Percentiles rank a stretch among this genome's conserved stretches.
phyloP scores from a whole-genome alignment of 2,797 vertebrate species.

The Taeniopygia guttata region DNA sequence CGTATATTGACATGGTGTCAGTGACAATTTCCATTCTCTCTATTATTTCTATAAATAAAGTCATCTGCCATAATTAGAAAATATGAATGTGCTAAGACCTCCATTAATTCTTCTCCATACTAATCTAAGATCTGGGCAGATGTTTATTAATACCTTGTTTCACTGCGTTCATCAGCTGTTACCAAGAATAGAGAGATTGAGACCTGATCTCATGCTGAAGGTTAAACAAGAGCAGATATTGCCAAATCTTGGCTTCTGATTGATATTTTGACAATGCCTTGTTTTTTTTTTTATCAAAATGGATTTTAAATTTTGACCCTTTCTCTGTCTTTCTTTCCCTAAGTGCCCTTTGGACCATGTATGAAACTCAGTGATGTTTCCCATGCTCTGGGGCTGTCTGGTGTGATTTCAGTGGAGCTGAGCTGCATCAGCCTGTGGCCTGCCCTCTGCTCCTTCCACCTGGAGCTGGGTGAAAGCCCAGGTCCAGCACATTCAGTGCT shows the following conservation, averaged over 20 bases:
- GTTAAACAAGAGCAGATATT: constrained; percentile 23
- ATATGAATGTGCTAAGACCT: constrained; percentile 52
- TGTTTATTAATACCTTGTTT: constrained; percentile 63
- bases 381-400: not conserved
- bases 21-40: constrained; percentile 45
- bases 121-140: constrained; percentile 38
- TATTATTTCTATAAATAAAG: constrained; percentile 69
- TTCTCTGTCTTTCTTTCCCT: not conserved
- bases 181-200: constrained; percentile 40
- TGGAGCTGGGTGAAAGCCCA: not conserved
- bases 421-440: not conserved
- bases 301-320: not conserved
- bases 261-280: not conserved
- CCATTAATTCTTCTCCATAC: constrained; percentile 49
- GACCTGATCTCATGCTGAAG: constrained; percentile 19
- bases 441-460: not conserved
- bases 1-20: constrained; percentile 7
- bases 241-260: not conserved
- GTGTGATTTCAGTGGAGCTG: not conserved
- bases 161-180: constrained; percentile 24
- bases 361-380: accelerated
- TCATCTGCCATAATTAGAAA: constrained; percentile 67
- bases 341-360: not conserved
- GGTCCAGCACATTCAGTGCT: not conserved
- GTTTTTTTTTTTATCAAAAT: not conserved